phyloP scores from a whole-genome alignment of 92 coral and sea anemone genomes.

The Zoanthus sansibaricus region DNA sequence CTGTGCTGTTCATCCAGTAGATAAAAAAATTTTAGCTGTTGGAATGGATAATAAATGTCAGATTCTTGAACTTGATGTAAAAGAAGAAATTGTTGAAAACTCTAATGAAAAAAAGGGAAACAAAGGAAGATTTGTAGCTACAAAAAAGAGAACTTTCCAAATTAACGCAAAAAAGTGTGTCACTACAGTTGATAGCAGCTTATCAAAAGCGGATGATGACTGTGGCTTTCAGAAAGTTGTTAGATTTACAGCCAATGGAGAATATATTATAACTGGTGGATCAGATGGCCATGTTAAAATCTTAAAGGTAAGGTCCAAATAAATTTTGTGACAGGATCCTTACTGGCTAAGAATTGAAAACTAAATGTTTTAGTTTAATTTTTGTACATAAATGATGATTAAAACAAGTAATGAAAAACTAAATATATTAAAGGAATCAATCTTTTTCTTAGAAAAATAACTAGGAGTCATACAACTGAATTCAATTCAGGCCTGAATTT shows the following conservation, averaged over 20 bases:
- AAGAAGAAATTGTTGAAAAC: conserved; percentile 76
- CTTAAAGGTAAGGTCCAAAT: conserved; percentile 72
- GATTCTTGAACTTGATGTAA: conserved; percentile 73
- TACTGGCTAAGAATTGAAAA: neutral
- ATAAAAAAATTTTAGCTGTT: conserved; percentile 77
- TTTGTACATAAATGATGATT: too few relatives aligned
- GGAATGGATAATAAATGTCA: conserved; percentile 99
- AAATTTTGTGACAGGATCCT: neutral
- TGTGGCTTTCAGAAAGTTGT: conserved; percentile 96
- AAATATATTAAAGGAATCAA: too few relatives aligned
- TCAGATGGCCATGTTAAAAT: conserved; percentile 94
- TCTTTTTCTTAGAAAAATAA: too few relatives aligned
- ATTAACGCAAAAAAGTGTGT: conserved; percentile 70
- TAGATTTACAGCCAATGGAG: conserved; percentile 86
- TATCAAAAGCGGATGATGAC: conserved; percentile 81
- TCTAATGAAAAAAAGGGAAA: conserved; percentile 67
- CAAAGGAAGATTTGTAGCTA: conserved; percentile 70
- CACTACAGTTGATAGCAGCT: conserved; percentile 64
- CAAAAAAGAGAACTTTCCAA: conserved; percentile 68
- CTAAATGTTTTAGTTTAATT: neutral
- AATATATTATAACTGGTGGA: conserved; percentile 92
- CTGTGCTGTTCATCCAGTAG: conserved; percentile 86
- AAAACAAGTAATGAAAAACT: too few relatives aligned
- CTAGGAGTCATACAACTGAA: too few relatives aligned
- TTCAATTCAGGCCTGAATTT: too few relatives aligned